Base-by-base conservation (phyloP, 2,113 vertebrate species). In the Monarcha castaneiventris region DNA sequence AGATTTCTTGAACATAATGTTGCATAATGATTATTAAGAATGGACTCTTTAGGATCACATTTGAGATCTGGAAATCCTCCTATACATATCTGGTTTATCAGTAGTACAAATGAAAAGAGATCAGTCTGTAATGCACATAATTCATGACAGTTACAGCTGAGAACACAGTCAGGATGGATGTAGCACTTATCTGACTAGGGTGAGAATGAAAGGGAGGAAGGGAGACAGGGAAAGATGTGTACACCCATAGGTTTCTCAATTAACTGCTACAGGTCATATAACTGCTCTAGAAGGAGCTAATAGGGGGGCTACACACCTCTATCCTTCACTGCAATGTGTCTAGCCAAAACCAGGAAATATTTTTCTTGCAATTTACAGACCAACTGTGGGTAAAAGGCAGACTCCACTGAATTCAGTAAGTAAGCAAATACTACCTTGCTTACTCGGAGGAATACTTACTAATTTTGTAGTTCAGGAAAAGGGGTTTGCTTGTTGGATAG, bases 301-400 rank as follows among this genome's bases (percentile, higher is more conserved):
- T 1, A 26, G 16, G 23, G 54, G 26, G 9, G 3, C 2, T 55
- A 19, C 1, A 10, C 3, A 6, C 10, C 32, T 58, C 9, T 54
- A 4, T 11, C 6, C 20, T 58, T 71, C 51, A 29, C 19, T 49
- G 20, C 16, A 18, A 33, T 2, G 5, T 7, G 3, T 39, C 10
- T 13, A n/a, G 43, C 5, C 21, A 69, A 81, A 77, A 52, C 0
- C 7, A 49, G 13, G 11, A 78, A 51, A 8, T 59, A 46, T 1
- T 51, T 64, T 43, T 58, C 8, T 55, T 56, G 10, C 13, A 43
- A 48, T 51, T 78, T 68, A 52, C 20, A 29, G 23, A 6, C 3
- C 10, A 35, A 0, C 11, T 62, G n/a, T 27, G n/a, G 12, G 16
- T 52, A 62, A 67, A 67, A 85, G 27, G 26, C 33, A 46, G 14